phyloP scores from a whole-genome alignment of 2,888 invertebrate species.

The Hypomecis atomaria region DNA sequence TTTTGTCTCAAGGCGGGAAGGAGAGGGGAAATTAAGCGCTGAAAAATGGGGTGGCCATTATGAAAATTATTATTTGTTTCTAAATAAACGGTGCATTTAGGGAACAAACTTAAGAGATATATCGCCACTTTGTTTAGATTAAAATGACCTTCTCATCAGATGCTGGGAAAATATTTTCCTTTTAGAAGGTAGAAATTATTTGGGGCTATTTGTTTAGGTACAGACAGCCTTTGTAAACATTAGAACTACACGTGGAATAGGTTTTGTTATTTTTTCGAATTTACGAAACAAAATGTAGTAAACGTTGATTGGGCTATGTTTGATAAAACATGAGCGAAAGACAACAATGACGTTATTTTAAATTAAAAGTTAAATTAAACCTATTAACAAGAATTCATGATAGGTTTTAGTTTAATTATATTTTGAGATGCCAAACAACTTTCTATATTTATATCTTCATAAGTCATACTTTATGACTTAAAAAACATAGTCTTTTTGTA shows the following conservation, averaged over 20 bases:
- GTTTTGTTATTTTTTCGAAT: not conserved
- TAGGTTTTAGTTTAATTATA: too few species aligned
- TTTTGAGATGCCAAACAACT: too few species aligned
- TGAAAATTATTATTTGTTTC: constrained; percentile 77
- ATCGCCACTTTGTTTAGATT: constrained; percentile 52
- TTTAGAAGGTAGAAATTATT: constrained; percentile 1
- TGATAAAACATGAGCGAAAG: not conserved
- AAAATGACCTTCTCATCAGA: constrained; percentile 25
- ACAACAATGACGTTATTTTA: too few species aligned
- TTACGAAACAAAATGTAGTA: not conserved
- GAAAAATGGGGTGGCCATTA: constrained; percentile 75
- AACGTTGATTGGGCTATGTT: not conserved
- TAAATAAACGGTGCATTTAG: constrained; percentile 61
- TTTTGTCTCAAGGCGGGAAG: constrained; percentile 70
- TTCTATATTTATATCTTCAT: too few species aligned
- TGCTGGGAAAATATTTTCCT: not conserved
- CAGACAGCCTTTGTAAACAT: not conserved
- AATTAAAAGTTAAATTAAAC: too few species aligned
- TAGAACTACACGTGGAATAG: not conserved
- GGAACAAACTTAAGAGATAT: constrained; percentile 52
- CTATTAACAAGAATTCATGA: too few species aligned
- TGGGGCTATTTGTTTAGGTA: not conserved
- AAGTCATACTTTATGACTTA: too few species aligned
- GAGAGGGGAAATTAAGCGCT: constrained; percentile 70
- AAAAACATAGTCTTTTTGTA: too few species aligned